Evolutionary conservation across 2,797 vertebrate genomes (phyloP).

Genomic region (Lacerta agilis): DNA sequence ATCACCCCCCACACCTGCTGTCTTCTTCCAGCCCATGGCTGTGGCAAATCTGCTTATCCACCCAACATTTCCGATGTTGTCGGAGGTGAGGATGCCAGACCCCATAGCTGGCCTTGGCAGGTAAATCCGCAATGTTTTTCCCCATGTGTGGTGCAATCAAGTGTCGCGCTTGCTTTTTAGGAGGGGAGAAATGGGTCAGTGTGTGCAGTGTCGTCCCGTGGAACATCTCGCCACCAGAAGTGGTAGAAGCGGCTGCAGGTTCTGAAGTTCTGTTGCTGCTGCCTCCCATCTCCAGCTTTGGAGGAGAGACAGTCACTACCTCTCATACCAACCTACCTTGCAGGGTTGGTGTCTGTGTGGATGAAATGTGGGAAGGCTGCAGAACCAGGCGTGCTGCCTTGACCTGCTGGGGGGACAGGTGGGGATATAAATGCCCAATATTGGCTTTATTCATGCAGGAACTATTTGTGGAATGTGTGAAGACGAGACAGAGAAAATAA

Average conservation of each 20-base stretch:
- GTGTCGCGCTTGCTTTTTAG: neutral
- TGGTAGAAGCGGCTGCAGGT: neutral
- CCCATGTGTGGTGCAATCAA: neutral
- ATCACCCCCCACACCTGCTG: neutral
- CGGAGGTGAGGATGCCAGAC: slow-evolving; percentile 82
- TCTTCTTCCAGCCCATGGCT: slow-evolving; percentile 84
- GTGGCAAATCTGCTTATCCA: slow-evolving; percentile 79
- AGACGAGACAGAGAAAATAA: too few species aligned
- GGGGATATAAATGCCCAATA: too few species aligned
- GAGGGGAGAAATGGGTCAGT: neutral
- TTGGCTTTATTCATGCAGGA: too few species aligned
- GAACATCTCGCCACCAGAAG: neutral
- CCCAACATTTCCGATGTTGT: slow-evolving; percentile 83
- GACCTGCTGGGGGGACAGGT: too few species aligned
- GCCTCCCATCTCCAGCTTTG: too few species aligned
- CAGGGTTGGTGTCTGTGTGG: too few species aligned
- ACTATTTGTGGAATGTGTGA: too few species aligned
- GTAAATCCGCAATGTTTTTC: slow-evolving; percentile 62
- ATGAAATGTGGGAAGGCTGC: too few species aligned
- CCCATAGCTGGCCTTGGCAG: slow-evolving; percentile 96
- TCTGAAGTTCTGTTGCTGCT: neutral
- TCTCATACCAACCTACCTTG: too few species aligned
- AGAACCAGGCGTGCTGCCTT: too few species aligned
- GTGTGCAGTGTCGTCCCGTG: neutral
- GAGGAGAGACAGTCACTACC: too few species aligned